phyloP scores from a whole-genome alignment of 2,113 vertebrate genomes.

The Gymnobelideus leadbeateri region DNA sequence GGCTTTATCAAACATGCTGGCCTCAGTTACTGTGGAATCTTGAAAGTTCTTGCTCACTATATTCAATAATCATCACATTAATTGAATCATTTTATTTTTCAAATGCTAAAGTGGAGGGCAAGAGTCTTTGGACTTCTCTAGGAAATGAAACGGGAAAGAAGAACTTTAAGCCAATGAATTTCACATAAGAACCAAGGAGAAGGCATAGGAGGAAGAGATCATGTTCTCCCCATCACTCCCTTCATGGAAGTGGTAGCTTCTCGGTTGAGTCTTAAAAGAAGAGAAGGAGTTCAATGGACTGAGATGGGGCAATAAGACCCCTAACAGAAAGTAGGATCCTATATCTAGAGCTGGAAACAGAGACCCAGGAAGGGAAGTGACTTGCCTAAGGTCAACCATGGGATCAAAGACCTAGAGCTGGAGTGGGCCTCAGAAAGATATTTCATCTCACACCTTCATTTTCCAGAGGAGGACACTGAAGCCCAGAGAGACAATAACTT shows the following conservation, averaged over 20 bases:
- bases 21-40: slow-evolving; percentile 54
- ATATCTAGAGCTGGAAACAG: neutral
- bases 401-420: neutral
- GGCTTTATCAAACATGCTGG: slow-evolving; percentile 58
- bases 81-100: slow-evolving; percentile 59
- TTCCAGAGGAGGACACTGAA: neutral
- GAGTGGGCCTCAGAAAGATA: neutral
- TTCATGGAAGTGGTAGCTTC: neutral
- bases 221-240: neutral
- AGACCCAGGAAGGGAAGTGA: neutral
- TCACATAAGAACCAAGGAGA: neutral
- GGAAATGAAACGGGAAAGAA: slow-evolving; percentile 48
- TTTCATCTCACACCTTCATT: neutral
- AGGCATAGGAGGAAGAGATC: neutral
- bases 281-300: neutral
- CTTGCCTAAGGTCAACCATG: neutral
- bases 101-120: slow-evolving; percentile 55
- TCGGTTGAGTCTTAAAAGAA: neutral
- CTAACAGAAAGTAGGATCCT: too few relatives aligned
- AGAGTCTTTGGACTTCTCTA: slow-evolving; percentile 45
- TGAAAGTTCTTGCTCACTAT: slow-evolving; percentile 63
- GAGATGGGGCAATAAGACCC: neutral
- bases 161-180: slow-evolving; percentile 42
- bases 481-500: neutral
- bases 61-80: slow-evolving; percentile 66